Conservation (phyloP, 2,797 vertebrate species). For the Lagodon rhomboides region DNA sequence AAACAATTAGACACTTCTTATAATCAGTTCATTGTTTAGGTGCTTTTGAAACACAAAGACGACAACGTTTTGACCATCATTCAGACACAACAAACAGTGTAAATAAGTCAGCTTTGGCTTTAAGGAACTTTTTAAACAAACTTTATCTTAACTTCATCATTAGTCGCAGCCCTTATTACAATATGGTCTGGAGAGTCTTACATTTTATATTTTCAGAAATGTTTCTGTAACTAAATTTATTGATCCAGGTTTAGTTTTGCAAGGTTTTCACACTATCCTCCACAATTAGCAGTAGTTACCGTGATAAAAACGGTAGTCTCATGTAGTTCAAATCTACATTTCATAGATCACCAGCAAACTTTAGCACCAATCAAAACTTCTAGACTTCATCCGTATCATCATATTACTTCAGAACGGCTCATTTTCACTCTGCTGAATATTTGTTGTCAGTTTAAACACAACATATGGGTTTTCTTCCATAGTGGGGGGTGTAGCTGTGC, state of each 20-base stretch:
- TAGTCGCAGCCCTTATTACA: neutral
- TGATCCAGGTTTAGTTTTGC: too few relatives aligned
- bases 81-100: neutral
- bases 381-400: neutral
- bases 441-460: neutral
- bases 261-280: too few relatives aligned
- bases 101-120: too few relatives aligned
- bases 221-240: too few relatives aligned
- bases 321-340: too few relatives aligned
- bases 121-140: too few relatives aligned
- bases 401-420: neutral
- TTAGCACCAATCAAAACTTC: neutral
- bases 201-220: too few relatives aligned
- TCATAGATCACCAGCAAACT: too few relatives aligned
- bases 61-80: too few relatives aligned
- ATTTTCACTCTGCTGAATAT: neutral
- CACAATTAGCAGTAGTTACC: neutral
- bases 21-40: neutral
- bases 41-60: too few relatives aligned
- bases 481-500: neutral
- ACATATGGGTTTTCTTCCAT: neutral
- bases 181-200: too few relatives aligned
- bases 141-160: neutral
- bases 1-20: neutral
- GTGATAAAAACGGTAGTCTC: neutral